These are phyloP conservation scores for Lutjanus erythropterus DNA, from an alignment of 2,113 vertebrate species.

Conservation along the genomic window DNA sequence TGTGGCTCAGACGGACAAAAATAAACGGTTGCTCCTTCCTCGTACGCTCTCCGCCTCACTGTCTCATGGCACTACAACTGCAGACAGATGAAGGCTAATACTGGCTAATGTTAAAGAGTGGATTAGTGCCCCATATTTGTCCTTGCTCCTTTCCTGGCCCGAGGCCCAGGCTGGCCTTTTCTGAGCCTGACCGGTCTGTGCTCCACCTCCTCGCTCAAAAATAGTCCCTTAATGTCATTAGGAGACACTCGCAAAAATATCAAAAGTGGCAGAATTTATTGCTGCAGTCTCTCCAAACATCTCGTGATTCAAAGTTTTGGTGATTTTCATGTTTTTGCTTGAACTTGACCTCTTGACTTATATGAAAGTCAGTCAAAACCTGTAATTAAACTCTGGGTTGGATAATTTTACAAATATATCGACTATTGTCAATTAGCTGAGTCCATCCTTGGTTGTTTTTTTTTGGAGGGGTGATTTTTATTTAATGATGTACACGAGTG, in stretches of 20 bases:
- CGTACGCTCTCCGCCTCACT: constrained; percentile 36
- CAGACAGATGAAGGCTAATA: constrained; percentile 67
- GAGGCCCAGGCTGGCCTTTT: constrained; percentile 19
- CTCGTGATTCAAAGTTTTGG: neutral
- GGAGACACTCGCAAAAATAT: neutral
- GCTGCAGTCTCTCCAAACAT: neutral
- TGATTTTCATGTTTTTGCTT: constrained; percentile 2
- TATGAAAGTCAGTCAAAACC: neutral
- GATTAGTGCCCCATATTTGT: constrained; percentile 72
- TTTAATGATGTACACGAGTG: too few relatives aligned
- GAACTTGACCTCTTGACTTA: neutral
- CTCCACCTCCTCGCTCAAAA: constrained; percentile 8
- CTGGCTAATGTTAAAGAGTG: constrained; percentile 64
- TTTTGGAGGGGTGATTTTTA: too few relatives aligned
- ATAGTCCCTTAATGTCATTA: neutral
- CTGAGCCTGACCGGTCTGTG: constrained; percentile 13
- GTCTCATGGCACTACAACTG: constrained; percentile 43
- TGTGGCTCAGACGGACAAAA: constrained; percentile 41
- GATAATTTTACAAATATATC: too few relatives aligned
- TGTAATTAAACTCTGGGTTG: neutral
- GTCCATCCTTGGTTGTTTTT: constrained; percentile 4
- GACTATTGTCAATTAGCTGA: constrained; percentile 1
- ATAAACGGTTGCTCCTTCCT: constrained; percentile 42
- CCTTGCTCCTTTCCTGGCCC: constrained; percentile 43
- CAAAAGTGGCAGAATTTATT: neutral